phyloP scores from a whole-genome alignment of 2,888 invertebrate species.

The Kryphioiulus occultus region DNA sequence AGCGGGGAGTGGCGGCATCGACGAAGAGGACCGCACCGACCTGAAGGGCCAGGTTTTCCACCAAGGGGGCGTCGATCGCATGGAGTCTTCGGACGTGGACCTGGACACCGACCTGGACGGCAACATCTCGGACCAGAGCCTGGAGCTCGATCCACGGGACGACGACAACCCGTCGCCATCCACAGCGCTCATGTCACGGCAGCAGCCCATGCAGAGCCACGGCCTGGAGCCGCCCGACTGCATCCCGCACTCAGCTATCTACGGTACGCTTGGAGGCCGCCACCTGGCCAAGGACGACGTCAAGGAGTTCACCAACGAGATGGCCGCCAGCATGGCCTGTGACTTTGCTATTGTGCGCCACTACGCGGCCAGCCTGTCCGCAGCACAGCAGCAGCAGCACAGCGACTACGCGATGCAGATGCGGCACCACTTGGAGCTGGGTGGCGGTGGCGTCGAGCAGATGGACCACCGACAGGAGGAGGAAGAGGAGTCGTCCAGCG shows the following conservation, averaged over 20 bases:
- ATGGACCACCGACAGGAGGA: constrained; percentile 17
- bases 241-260: constrained; percentile 35
- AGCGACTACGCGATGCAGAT: constrained; percentile 30
- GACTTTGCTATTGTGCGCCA: constrained; percentile 46
- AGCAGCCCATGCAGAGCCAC: neutral
- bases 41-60: neutral
- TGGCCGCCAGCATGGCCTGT: constrained; percentile 41
- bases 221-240: neutral
- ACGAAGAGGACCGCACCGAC: neutral
- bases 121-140: constrained; percentile 44
- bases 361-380: constrained; percentile 44
- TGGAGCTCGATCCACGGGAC: constrained; percentile 30
- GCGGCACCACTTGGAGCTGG: neutral
- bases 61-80: neutral
- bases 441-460: neutral
- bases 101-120: constrained; percentile 47
- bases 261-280: neutral
- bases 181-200: neutral
- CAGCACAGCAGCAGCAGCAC: neutral
- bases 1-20: neutral
- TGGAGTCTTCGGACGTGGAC: constrained; percentile 48
- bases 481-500: constrained; percentile 27
- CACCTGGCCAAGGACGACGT: constrained; percentile 15
- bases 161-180: neutral
- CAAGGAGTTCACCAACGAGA: constrained; percentile 44